These are phyloP conservation scores for Silurus glanis DNA, from an alignment of 2,113 vertebrate species.

Conservation along the genomic window DNA sequence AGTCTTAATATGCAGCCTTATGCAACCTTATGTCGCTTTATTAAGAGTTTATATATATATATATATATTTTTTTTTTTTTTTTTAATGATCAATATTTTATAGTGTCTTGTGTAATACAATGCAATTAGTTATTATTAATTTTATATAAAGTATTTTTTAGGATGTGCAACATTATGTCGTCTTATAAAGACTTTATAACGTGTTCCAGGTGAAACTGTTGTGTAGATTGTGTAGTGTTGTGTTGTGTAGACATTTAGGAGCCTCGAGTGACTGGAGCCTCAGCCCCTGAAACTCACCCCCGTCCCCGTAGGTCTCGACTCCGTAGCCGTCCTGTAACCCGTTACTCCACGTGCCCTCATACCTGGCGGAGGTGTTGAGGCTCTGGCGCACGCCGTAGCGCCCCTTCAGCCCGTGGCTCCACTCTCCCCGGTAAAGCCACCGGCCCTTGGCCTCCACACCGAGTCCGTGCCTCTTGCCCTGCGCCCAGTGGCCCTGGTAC, in stretches of 20 bases:
- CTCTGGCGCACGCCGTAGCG: slow-evolving; percentile 92
- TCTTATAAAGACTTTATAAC: not conserved
- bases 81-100: too few species aligned
- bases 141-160: not conserved
- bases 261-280: not conserved
- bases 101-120: too few species aligned
- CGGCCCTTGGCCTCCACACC: slow-evolving; percentile 90
- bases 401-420: slow-evolving; percentile 93
- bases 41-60: too few species aligned
- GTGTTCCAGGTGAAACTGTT: not conserved
- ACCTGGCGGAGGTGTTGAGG: slow-evolving; percentile 86
- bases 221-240: not conserved
- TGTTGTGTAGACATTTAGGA: too few species aligned
- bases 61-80: not conserved
- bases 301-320: slow-evolving; percentile 93
- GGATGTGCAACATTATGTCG: not conserved
- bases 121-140: not conserved
- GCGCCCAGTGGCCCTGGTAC: slow-evolving; percentile 90
- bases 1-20: too few species aligned
- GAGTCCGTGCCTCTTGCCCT: slow-evolving; percentile 91
- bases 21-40: too few species aligned
- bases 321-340: slow-evolving; percentile 94
- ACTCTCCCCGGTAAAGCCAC: slow-evolving; percentile 94
- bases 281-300: slow-evolving; percentile 74
- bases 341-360: slow-evolving; percentile 94